Evolutionary conservation across 2,113 vertebrate species (phyloP).

Genomic region (Phocoena sinus): DNA sequence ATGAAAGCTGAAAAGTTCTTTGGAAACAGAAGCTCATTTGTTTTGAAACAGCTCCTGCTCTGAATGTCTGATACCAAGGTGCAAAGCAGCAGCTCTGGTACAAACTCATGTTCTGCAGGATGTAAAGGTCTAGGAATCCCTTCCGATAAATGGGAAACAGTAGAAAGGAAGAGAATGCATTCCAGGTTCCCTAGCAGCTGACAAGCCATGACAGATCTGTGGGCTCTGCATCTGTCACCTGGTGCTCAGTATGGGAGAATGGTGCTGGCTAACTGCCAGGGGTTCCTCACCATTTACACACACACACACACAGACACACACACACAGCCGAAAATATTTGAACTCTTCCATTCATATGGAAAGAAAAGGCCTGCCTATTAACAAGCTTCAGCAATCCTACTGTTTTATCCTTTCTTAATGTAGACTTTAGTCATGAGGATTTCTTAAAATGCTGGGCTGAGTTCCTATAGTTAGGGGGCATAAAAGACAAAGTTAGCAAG

Average conservation of each 20-base stretch:
- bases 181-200: neutral
- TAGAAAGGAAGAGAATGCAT: neutral
- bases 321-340: neutral
- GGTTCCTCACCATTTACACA: neutral
- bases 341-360: neutral
- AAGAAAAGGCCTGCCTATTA: neutral
- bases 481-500: neutral
- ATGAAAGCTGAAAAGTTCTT: neutral
- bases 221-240: neutral
- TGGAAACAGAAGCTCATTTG: neutral
- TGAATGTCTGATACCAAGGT: neutral
- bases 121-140: neutral
- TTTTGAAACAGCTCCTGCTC: neutral
- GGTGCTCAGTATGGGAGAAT: neutral
- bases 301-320: neutral
- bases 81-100: neutral
- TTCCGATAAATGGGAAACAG: neutral
- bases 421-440: neutral
- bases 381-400: neutral
- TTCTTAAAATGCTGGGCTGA: neutral
- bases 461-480: neutral
- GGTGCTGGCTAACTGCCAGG: neutral
- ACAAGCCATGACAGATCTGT: neutral
- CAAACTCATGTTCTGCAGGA: neutral
- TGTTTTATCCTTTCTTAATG: neutral